Evolutionary conservation across 2,888 invertebrate genomes (phyloP).

Genomic region (Cartodere bifasciata): DNA sequence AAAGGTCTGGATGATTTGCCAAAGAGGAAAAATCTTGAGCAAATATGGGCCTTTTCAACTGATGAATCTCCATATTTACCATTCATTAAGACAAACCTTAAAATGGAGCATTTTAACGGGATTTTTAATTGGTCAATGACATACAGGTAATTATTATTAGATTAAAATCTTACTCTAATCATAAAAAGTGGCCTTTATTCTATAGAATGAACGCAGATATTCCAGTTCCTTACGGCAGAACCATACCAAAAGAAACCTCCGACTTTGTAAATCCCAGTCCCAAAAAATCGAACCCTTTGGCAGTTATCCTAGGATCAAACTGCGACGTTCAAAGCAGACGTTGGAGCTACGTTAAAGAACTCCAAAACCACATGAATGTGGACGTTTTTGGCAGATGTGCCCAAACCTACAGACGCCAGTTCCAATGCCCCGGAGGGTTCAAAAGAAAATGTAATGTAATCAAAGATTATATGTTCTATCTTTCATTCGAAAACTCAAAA

Average conservation of each 20-base stretch:
- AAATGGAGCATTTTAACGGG: constrained; percentile 38
- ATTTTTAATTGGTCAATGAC: constrained; percentile 65
- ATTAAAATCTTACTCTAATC: no score
- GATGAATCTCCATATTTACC: constrained; percentile 54
- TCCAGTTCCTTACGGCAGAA: constrained; percentile 54
- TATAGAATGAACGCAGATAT: constrained; percentile 50
- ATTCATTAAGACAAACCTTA: constrained; percentile 35
- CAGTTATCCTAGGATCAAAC: constrained; percentile 46
- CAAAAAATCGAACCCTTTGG: constrained; percentile 34
- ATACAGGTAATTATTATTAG: constrained; percentile 49
- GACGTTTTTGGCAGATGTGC: constrained; percentile 46
- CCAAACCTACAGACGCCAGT: no score
- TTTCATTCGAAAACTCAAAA: constrained; percentile 57
- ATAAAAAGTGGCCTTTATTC: constrained; percentile 15
- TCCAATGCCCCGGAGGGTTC: constrained; percentile 55
- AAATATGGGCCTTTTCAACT: constrained; percentile 57
- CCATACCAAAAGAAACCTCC: constrained; percentile 27
- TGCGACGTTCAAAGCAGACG: constrained; percentile 40
- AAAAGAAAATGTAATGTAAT: constrained; percentile 43
- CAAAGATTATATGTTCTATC: constrained; percentile 50
- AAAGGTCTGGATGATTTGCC: constrained; percentile 41
- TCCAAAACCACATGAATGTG: constrained; percentile 46
- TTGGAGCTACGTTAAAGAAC: constrained; percentile 40
- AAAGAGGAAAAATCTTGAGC: constrained; percentile 33
- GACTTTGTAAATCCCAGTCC: constrained; percentile 9